Evolutionary conservation across 2,797 vertebrate species (phyloP).

Genomic region (Enteromius argenteus): DNA sequence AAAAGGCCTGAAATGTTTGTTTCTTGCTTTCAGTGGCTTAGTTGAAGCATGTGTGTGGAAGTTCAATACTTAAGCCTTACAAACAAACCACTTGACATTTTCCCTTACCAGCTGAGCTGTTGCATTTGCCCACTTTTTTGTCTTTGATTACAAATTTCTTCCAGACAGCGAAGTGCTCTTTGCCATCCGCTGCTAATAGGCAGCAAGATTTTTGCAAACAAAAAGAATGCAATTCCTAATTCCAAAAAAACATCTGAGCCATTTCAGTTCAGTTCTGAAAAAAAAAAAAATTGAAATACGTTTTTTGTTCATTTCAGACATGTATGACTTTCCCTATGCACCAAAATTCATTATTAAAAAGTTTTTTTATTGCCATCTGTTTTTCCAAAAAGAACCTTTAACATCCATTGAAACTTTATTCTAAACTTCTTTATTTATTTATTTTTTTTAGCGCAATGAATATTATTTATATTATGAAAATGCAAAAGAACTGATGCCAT

Average conservation of each 20-base stretch:
- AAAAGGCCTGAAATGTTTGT: conserved; percentile 30
- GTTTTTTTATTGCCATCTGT: background rate
- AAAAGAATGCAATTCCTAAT: background rate
- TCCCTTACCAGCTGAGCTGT: conserved; percentile 13
- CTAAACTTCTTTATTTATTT: background rate
- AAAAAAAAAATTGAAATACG: background rate
- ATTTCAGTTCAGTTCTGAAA: background rate
- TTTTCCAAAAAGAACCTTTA: background rate
- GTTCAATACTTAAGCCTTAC: background rate
- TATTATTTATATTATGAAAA: background rate
- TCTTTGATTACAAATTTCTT: conserved; percentile 29
- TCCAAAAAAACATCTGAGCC: background rate
- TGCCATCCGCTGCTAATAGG: background rate
- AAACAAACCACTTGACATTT: conserved; percentile 46
- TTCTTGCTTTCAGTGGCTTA: background rate
- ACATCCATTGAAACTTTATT: background rate
- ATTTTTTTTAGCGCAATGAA: background rate
- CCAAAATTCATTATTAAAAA: background rate
- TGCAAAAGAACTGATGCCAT: background rate
- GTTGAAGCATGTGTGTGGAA: conserved; percentile 10
- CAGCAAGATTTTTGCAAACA: background rate
- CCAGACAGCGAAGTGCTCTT: conserved; percentile 11
- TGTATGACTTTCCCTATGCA: background rate
- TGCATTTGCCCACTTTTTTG: conserved; percentile 31
- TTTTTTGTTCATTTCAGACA: background rate